Evolutionary conservation across 2,797 vertebrate species (phyloP), one percentile per base, ranked within the genome.

Genomic region (Crotalus adamanteus): DNA sequence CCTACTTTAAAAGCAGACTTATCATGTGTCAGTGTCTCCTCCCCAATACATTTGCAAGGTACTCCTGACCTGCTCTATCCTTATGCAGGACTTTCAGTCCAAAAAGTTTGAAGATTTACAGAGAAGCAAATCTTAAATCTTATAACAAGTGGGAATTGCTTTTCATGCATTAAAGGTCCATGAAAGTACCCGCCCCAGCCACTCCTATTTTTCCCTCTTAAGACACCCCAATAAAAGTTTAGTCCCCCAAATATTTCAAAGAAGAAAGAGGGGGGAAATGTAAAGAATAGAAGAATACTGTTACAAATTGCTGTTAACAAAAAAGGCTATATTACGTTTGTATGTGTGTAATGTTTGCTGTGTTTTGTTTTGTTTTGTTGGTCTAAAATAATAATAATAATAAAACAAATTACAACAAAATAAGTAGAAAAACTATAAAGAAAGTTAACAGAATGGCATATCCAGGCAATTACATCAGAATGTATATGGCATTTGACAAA

Each of bases 1-100:
- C 93, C 55, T n/a, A 3, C 93, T 95, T 95, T 73, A 94, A 96
- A 87, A 91, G 83, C 91, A 92, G 53, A 88, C n/a, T 56, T 0
- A 85, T 88, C 88, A 0, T 0, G 63, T 63, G 59, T 78, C 94
- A 93, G 8, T 25, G n/a, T 22, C 31, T 31, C 51, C n/a, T 47
- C 92, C 65, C 25, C 16, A 31, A 57, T 13, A n/a, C 42, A 53
- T 20, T 55, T 20, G 56, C 26, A 61, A 53, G 42, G 53, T 63
- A 73, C 1, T 86, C 73, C 59, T 59, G 37, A 83, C 78, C 78
- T 91, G 5, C 53, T 22, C 51, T 55, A 51, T 13, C 22, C 37
- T 51, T 73, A 22, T 20, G 61, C 28, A 51, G 42, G 4, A n/a
- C 13, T 60, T 86, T 25, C 3, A 0, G 4, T 83, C 47, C 85